phyloP scores from a whole-genome alignment of 2,797 vertebrate species.

The Ciconia nigra region DNA sequence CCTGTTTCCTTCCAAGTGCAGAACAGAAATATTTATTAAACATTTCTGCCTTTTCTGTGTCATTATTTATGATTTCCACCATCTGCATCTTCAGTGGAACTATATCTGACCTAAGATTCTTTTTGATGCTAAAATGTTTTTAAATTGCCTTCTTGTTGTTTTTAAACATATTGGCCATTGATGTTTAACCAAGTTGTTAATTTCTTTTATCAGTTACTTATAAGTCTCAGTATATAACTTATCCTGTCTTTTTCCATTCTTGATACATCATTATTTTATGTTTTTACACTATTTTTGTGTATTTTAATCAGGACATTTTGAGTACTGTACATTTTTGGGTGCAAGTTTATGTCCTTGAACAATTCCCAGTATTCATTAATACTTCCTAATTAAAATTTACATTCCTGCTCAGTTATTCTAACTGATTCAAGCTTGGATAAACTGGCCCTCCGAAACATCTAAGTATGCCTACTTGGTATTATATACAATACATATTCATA shows the following conservation, averaged over 20 bases:
- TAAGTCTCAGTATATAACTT: not conserved
- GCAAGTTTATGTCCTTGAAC: not conserved
- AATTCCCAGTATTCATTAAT: conserved; percentile 14
- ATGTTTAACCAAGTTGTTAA: not conserved
- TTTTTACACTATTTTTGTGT: not conserved
- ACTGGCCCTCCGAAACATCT: not conserved
- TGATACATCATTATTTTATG: not conserved
- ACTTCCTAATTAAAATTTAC: conserved; percentile 19
- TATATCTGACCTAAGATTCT: conserved; percentile 50
- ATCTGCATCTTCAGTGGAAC: conserved; percentile 53
- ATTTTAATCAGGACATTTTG: not conserved
- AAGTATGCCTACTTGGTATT: not conserved
- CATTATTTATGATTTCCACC: conserved; percentile 60
- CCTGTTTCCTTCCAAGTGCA: conserved; percentile 47
- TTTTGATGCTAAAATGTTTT: conserved; percentile 52
- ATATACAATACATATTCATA: not conserved
- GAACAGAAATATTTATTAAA: conserved; percentile 69
- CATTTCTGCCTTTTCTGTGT: conserved; percentile 48
- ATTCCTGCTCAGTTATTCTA: not conserved
- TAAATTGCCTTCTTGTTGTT: conserved; percentile 23
- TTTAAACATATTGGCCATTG: conserved; percentile 53
- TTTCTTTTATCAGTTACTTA: not conserved
- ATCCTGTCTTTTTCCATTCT: not conserved
- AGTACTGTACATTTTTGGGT: not conserved
- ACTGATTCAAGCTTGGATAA: not conserved